These are phyloP conservation scores for Spea hammondii DNA, from an alignment of 2,797 vertebrate genomes.

Conservation along the genomic window DNA sequence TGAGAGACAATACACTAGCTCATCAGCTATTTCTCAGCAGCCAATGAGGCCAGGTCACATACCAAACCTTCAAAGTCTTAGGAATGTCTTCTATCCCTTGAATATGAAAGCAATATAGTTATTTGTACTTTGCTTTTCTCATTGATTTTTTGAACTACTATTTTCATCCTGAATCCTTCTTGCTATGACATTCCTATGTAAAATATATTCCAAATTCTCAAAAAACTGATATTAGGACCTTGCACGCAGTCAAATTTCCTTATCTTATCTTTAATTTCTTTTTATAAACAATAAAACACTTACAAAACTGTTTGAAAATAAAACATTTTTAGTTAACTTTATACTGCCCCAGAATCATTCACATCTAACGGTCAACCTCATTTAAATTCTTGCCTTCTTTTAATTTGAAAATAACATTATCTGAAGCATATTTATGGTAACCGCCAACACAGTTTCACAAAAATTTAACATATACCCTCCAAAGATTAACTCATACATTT, in stretches of 20 bases:
- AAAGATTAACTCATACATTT: constrained; percentile 63
- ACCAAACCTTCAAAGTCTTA: too few relatives aligned
- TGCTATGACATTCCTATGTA: too few relatives aligned
- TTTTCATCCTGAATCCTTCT: too few relatives aligned
- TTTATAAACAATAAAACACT: constrained; percentile 50
- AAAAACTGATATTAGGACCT: too few relatives aligned
- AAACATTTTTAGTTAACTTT: constrained; percentile 39
- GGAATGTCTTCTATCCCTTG: too few relatives aligned
- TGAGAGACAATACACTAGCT: too few relatives aligned
- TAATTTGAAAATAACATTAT: constrained; percentile 73
- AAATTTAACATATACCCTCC: constrained; percentile 59
- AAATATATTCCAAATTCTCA: too few relatives aligned
- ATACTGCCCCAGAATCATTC: constrained; percentile 14
- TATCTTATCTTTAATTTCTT: constrained; percentile 39
- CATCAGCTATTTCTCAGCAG: too few relatives aligned
- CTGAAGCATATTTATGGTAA: constrained; percentile 69
- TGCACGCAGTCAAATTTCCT: background rate
- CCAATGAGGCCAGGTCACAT: too few relatives aligned
- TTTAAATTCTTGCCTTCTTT: constrained; percentile 46
- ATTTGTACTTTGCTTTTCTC: too few relatives aligned
- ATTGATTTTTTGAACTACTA: too few relatives aligned
- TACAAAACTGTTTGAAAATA: constrained; percentile 48
- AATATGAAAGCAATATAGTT: too few relatives aligned
- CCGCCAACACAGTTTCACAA: constrained; percentile 61
- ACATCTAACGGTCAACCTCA: constrained; percentile 9